Evolutionary conservation across 2,113 vertebrate species (phyloP), one percentile per base, ranked within the genome.

Genomic region (Dromaius novaehollandiae): DNA sequence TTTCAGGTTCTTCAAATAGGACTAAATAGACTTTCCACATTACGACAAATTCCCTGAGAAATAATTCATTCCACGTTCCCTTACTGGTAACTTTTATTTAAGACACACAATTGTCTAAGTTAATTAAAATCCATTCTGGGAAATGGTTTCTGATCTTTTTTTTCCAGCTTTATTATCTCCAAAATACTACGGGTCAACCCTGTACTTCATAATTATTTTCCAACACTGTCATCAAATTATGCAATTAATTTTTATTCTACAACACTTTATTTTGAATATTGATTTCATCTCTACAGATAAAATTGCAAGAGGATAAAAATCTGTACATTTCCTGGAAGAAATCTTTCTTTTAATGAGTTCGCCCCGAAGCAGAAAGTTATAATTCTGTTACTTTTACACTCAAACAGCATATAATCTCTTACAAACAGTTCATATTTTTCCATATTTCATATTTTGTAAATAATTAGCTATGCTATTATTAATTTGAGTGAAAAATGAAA

Each of bases 131-230:
- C 30, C 26, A 75, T 86, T 86, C 26, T 55, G 36, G 36, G 36
- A 32, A 86, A 90, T 2, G 6, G 64, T 46, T 92, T 90, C 69
- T 71, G 77, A 83, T 90, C 44, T 9, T 8, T 40, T 25, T 12
- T 1, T 48, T 2, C 38, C 46, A 86, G 64, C 50, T 74, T 36
- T 70, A 86, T 15, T 8, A 61, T 48, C 64, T 50, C 48, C 61
- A 73, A 90, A 93, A 90, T 26, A 77, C 64, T 63, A 58, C 66
- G 89, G 56, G 89, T 58, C 91, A 95, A n/a, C 30, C 81, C 50
- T 36, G 50, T 30, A 74, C 30, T 36, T 77, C 61, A 0, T 66
- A 84, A 93, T 46, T 92, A 46, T 46, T 93, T 88, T 90, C 46
- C 82, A 77, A 90, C 42, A 68, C 2, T 46, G 42, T 51, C 21